A percentile compares a stretch with the other conserved stretches of the same genome.
Conservation (phyloP, 2,888 invertebrate species). For the Sturmia bella region DNA sequence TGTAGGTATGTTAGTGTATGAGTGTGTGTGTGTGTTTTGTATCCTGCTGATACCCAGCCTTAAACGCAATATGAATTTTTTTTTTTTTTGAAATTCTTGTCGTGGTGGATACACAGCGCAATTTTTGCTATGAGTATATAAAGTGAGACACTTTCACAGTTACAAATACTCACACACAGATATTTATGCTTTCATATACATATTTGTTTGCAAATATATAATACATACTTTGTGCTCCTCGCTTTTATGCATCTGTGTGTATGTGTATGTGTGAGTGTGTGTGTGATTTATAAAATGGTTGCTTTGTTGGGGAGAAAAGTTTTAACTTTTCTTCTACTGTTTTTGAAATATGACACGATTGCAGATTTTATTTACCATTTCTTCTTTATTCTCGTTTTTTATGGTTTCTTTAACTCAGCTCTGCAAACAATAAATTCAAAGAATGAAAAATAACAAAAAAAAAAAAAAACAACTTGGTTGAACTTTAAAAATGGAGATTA, state of each 20-base stretch:
- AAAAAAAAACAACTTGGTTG: conserved; percentile 5
- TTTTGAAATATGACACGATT: conserved; percentile 80
- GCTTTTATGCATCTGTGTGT: conserved; percentile 33
- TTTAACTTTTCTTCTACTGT: conserved; percentile 72
- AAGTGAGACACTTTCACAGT: conserved; percentile 22
- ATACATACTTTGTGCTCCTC: neutral
- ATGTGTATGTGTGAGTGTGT: conserved; percentile 39
- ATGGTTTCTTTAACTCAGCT: conserved; percentile 45
- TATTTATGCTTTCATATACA: conserved; percentile 1
- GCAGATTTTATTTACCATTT: conserved; percentile 57
- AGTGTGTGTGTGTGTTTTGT: conserved; percentile 1
- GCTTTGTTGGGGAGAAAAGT: conserved; percentile 58
- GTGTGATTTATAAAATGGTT: conserved; percentile 70
- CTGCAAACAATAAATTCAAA: conserved; percentile 48
- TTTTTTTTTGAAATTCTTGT: neutral
- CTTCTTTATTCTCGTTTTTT: conserved; percentile 9
- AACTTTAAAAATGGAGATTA: conserved; percentile 5
- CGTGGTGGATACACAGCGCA: conserved; percentile 27
- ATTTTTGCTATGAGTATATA: conserved; percentile 41
- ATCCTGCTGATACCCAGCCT: conserved; percentile 17
- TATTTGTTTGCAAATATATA: neutral
- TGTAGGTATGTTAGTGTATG: neutral
- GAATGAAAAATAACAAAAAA: conserved; percentile 13
- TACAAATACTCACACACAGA: neutral
- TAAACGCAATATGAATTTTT: neutral